These are phyloP conservation scores for Nyctibius grandis DNA, from an alignment of 2,797 vertebrate species.

Conservation along the genomic window DNA sequence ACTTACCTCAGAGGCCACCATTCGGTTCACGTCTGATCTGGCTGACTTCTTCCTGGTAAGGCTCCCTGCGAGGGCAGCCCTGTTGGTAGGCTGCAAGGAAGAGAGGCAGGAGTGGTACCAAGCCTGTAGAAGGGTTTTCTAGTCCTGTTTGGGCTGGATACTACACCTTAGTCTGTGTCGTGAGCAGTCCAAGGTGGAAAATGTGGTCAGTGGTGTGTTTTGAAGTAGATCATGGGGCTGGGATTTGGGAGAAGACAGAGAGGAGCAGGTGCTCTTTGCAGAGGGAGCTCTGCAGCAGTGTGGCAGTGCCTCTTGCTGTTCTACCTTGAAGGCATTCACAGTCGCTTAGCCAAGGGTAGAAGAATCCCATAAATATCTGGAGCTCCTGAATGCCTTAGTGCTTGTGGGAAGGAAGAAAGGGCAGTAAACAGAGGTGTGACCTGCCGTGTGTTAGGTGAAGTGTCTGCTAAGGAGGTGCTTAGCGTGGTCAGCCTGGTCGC, in stretches of 20 bases:
- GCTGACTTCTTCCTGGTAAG: constrained; percentile 91
- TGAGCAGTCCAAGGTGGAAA: background rate
- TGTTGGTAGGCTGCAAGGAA: background rate
- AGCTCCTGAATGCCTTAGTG: background rate
- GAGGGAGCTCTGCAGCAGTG: background rate
- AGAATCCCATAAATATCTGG: background rate
- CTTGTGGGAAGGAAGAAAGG: background rate
- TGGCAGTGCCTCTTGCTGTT: background rate
- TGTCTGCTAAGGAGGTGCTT: background rate
- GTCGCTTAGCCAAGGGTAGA: background rate
- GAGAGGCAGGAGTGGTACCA: background rate
- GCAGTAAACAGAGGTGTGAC: background rate
- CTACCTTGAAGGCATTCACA: background rate
- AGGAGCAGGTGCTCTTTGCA: background rate
- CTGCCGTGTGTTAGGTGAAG: background rate
- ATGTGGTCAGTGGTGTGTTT: background rate
- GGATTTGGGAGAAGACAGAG: background rate
- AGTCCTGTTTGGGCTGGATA: background rate
- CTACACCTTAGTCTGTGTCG: background rate
- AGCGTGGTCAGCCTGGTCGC: background rate
- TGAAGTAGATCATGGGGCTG: background rate
- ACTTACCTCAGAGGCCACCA: constrained; percentile 76
- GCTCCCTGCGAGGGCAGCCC: background rate
- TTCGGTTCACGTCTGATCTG: constrained; percentile 81
- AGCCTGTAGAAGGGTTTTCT: background rate